These are phyloP conservation scores for Monochamus saltuarius DNA, from an alignment of 1,140 invertebrate species.

Conservation along the genomic window DNA sequence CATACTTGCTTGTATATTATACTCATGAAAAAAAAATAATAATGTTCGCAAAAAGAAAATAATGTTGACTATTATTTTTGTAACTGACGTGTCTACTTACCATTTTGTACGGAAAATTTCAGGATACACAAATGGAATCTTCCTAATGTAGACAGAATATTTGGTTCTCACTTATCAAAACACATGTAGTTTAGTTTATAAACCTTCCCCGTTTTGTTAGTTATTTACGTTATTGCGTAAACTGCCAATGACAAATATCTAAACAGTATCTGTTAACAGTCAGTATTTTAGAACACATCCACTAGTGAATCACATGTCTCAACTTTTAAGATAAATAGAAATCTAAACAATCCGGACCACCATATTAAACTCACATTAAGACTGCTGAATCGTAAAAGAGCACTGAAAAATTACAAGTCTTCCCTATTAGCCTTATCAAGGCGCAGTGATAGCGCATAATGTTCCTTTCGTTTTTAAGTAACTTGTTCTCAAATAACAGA, in stretches of 20 bases:
- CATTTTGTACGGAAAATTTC: neutral
- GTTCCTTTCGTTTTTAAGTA: neutral
- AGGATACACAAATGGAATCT: conserved; percentile 10
- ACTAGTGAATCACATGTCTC: conserved; percentile 26
- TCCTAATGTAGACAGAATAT: too few species aligned
- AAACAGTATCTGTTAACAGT: conserved; percentile 32
- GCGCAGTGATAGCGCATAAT: conserved; percentile 27
- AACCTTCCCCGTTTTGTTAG: conserved; percentile 26
- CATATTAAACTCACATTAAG: conserved; percentile 15
- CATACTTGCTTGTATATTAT: too few species aligned
- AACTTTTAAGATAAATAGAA: conserved; percentile 25
- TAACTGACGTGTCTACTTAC: neutral
- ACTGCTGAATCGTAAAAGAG: neutral
- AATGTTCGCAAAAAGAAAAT: too few species aligned
- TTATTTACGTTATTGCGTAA: conserved; percentile 34
- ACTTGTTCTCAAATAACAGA: conserved; percentile 12
- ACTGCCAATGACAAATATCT: conserved; percentile 36
- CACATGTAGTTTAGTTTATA: conserved; percentile 16
- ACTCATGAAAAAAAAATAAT: too few species aligned
- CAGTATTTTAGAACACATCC: conserved; percentile 17
- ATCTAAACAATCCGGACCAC: conserved; percentile 21
- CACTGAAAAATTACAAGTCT: conserved; percentile 29
- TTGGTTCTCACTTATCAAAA: conserved; percentile 3
- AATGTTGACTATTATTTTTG: neutral
- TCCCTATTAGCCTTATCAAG: conserved; percentile 32